A percentile compares a stretch with the other conserved stretches of the same genome.
phyloP scores from a whole-genome alignment of 92 coral and sea anemone species.

The Pocillopora meandrina region DNA sequence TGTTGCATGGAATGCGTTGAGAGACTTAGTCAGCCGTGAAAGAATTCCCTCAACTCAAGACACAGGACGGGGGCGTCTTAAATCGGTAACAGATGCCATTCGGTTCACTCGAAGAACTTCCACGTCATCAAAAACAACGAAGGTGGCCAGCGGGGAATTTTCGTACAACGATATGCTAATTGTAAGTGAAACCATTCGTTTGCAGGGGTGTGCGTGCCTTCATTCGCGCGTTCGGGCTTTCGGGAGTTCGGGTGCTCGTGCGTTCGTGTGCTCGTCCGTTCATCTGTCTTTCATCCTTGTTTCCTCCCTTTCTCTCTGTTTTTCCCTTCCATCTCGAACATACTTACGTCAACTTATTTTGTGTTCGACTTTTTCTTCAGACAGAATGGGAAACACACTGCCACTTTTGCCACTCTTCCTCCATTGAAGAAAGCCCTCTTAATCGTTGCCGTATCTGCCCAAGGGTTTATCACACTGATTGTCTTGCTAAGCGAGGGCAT shows the following conservation, averaged over 20 bases:
- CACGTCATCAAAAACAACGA: neutral
- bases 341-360: neutral
- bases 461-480: conserved; percentile 54
- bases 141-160: neutral
- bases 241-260: neutral
- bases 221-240: neutral
- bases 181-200: neutral
- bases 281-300: neutral
- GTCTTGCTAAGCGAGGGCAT: conserved; percentile 54
- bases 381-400: conserved; percentile 39
- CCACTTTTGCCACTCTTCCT: conserved; percentile 31
- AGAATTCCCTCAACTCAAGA: neutral
- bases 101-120: conserved; percentile 20
- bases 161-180: conserved; percentile 1
- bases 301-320: neutral
- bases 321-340: neutral
- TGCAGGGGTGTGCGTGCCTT: neutral
- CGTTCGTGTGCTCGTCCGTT: neutral
- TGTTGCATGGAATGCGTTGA: conserved; percentile 52
- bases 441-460: conserved; percentile 56
- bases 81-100: neutral
- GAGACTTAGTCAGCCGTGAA: conserved; percentile 18
- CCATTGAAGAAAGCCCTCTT: conserved; percentile 2
- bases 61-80: neutral
- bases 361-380: neutral